Evolutionary conservation across 1,140 invertebrate species (phyloP).

Genomic region (Metopolophium dirhodum): DNA sequence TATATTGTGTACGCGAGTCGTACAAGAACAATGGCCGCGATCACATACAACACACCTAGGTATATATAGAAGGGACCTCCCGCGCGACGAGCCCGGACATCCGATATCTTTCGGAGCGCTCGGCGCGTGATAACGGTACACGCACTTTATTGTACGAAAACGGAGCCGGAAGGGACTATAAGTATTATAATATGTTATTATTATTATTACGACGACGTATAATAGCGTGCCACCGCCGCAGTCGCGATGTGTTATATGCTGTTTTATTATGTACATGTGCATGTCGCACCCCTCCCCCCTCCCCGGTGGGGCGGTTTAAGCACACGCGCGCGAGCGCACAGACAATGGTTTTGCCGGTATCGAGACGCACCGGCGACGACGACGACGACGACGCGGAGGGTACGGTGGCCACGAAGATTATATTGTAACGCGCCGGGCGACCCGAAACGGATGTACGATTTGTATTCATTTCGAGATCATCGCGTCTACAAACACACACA

Average conservation of each 20-base stretch:
- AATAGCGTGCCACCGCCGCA: neutral
- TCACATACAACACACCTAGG: neutral
- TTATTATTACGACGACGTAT: neutral
- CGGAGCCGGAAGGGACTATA: slow-evolving; percentile 24
- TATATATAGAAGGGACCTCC: neutral
- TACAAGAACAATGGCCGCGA: neutral
- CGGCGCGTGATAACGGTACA: neutral
- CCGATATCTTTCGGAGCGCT: slow-evolving; percentile 13
- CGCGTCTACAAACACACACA: neutral
- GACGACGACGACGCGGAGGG: neutral
- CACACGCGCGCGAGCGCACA: neutral
- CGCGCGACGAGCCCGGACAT: slow-evolving; percentile 25
- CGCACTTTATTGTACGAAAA: neutral
- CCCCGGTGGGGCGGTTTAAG: neutral
- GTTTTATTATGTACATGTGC: neutral
- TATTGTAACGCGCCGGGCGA: neutral
- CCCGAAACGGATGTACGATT: slow-evolving; percentile 46
- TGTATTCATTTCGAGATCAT: slow-evolving; percentile 48
- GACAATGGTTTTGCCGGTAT: neutral
- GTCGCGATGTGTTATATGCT: neutral
- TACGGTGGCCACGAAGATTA: neutral
- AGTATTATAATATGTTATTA: neutral
- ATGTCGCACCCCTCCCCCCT: too few relatives aligned
- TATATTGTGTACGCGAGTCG: neutral
- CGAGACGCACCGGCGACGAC: slow-evolving; percentile 6